Base-by-base conservation (phyloP, 2,888 invertebrate genomes). In the Aleiodes leptofemur region DNA sequence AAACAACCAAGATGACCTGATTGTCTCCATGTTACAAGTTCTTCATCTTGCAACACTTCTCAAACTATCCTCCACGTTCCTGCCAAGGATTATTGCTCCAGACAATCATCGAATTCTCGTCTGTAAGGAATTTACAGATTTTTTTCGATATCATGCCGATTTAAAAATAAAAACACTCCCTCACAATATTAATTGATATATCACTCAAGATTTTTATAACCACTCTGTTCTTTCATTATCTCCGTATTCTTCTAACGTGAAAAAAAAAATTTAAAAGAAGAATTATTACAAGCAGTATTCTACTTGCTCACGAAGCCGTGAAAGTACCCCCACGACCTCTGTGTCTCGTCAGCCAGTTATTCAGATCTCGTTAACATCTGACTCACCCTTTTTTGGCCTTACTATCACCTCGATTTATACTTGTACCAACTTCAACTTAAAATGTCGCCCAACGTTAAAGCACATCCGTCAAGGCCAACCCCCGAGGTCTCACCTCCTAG, bases 1-100 rank as follows among this genome's bases (percentile, higher is more conserved):
- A 97, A 96, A 90, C 97, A 97, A 69, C 97, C 96, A 77, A 97
- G 92, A 89, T 97, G 97, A 66, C 97, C 93, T 87, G 96, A 97
- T 90, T 97, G 97, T 6, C 97, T 97, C 94, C 97, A 97, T n/a
- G 97, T 97, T 11, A 97, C 97, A 0, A 96, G 2, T 23, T 23
- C 23, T 23, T 23, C 23, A 23, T 23, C 23, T 23, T 23, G 2
- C 23, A 23, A 23, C 23, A 23, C 1, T 23, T 2, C 23, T 23
- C 23, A 23, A 23, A 23, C 23, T 1, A 2, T 23, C 23, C 2
- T 1, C 23, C 23, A 23, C 2, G 23, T 2, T 23, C 23, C 23
- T 23, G 23, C 23, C 23, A 23, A 23, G 23, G 23, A 23, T 23
- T 23, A 23, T 23, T 23, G 23, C 23, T 23, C 23, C 23, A 23